A percentile compares a stretch with the other conserved stretches of the same genome.
These are phyloP conservation scores for Drosophila mayri DNA, from an alignment of 1,140 invertebrate genomes.

Conservation along the genomic window DNA sequence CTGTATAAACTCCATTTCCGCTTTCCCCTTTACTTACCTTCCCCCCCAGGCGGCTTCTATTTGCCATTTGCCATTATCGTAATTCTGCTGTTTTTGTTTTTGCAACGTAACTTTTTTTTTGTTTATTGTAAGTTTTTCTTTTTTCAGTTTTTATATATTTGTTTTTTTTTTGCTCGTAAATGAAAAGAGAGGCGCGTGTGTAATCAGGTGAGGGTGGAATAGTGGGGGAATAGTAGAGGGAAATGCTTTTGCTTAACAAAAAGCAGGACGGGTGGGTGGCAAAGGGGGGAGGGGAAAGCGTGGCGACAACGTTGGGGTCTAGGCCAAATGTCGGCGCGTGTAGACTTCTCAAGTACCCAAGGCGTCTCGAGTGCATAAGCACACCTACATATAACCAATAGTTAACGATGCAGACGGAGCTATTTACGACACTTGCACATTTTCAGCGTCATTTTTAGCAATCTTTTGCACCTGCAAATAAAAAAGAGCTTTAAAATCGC, in stretches of 20 bases:
- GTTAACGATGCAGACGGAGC: conserved; percentile 6
- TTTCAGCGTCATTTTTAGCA: conserved; percentile 18
- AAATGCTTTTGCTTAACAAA: conserved; percentile 10
- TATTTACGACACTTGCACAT: conserved; percentile 49
- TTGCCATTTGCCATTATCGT: conserved; percentile 72
- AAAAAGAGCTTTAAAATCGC: conserved; percentile 5
- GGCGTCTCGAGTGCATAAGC: conserved; percentile 69
- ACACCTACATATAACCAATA: conserved; percentile 20
- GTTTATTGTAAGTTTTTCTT: conserved; percentile 62
- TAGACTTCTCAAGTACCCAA: conserved; percentile 63
- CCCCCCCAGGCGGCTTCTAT: conserved; percentile 14
- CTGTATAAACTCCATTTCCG: background rate
- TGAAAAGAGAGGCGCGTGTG: conserved; percentile 40
- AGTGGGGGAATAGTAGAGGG: background rate
- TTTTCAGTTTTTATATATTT: conserved; percentile 47
- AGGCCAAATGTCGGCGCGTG: conserved; percentile 67
- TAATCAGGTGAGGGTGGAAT: conserved; percentile 46
- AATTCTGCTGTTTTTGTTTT: conserved; percentile 45
- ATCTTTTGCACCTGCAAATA: conserved; percentile 22
- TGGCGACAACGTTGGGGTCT: conserved; percentile 27
- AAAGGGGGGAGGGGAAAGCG: background rate
- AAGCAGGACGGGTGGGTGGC: background rate
- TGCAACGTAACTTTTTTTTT: conserved; percentile 19
- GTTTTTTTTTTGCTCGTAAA: conserved; percentile 52
- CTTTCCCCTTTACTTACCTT: conserved; percentile 1